Conservation (phyloP, 2,113 vertebrate genomes). For the Lutjanus erythropterus region DNA sequence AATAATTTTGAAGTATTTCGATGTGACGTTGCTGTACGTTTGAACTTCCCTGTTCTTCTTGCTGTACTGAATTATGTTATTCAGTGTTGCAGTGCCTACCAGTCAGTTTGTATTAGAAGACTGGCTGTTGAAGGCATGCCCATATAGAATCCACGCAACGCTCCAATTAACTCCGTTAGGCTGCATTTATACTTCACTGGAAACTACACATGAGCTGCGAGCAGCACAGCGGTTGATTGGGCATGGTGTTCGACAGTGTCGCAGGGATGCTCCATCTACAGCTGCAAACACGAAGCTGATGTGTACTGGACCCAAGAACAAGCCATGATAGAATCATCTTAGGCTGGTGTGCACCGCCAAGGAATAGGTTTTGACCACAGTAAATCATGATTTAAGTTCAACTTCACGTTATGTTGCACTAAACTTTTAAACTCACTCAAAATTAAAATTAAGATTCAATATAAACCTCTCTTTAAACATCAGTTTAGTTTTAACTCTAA, state of each 20-base stretch:
- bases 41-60: constrained; percentile 40
- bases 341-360: too few relatives aligned
- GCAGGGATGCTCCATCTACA: constrained; percentile 6
- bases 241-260: constrained; percentile 13
- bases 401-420: too few relatives aligned
- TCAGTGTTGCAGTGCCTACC: constrained; percentile 39
- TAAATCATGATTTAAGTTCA: too few relatives aligned
- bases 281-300: constrained; percentile 1
- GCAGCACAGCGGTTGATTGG: constrained; percentile 20
- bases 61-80: constrained; percentile 51
- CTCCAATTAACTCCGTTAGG: constrained; percentile 57
- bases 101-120: constrained; percentile 59
- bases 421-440: too few relatives aligned
- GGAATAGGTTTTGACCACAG: too few relatives aligned
- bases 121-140: constrained; percentile 48
- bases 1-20: constrained; percentile 66
- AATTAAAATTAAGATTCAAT: too few relatives aligned
- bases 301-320: constrained; percentile 16
- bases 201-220: constrained; percentile 34
- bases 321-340: constrained; percentile 5
- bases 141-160: constrained; percentile 39
- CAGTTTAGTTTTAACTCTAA: too few relatives aligned
- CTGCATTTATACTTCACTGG: constrained; percentile 51
- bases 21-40: constrained; percentile 46
- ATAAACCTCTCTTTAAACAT: too few relatives aligned